Percentiles rank a stretch among this genome's conserved stretches.
Evolutionary conservation across 2,113 vertebrate genomes (phyloP).

Genomic region (Telmatochromis sp.): DNA sequence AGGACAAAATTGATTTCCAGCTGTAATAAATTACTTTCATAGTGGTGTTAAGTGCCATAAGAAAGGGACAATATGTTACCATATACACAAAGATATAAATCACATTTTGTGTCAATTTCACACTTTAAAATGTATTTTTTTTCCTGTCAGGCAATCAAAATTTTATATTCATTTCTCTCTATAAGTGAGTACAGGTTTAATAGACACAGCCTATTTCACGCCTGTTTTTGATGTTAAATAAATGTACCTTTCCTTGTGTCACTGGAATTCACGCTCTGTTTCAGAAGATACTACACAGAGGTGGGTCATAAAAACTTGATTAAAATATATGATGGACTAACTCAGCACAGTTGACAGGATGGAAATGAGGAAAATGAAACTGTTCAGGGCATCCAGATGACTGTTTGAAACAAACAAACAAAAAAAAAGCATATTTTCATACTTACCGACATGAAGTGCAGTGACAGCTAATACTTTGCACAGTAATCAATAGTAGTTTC

Average conservation of each 20-base stretch:
- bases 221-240: not conserved
- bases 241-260: not conserved
- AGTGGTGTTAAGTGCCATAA: not conserved
- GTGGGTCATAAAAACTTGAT: not conserved
- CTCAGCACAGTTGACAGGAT: not conserved
- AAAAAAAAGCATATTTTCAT: not conserved
- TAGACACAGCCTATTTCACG: not conserved
- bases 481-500: not conserved
- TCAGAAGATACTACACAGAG: not conserved
- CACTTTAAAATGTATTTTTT: not conserved
- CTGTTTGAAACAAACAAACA: not conserved
- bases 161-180: not conserved
- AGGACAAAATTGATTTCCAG: not conserved
- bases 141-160: not conserved
- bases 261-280: not conserved
- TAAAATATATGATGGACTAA: not conserved
- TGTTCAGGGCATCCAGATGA: not conserved
- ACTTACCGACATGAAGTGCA: not conserved
- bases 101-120: not conserved
- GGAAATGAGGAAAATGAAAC: not conserved
- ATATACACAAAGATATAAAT: not conserved
- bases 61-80: fast-evolving
- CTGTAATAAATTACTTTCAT: not conserved
- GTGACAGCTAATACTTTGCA: not conserved
- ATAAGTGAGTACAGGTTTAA: not conserved